Evolutionary conservation across 2,113 vertebrate species (phyloP).

Genomic region (Albula goreensis): DNA sequence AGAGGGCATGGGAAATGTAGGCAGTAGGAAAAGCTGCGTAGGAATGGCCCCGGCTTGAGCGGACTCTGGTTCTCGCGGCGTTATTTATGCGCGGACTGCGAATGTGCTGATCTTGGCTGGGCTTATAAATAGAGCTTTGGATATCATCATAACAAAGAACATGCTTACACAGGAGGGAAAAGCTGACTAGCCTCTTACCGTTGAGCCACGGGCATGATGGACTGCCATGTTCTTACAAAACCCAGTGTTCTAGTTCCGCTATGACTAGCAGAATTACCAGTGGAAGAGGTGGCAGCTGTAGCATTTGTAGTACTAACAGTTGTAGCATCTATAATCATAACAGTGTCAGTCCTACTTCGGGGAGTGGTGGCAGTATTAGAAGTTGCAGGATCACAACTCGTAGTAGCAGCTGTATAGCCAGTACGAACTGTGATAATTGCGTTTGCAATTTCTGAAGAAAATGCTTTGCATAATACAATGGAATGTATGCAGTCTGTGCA

Average conservation of each 20-base stretch:
- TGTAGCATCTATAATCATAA: too few relatives aligned
- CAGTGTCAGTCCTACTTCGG: too few relatives aligned
- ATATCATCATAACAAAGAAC: constrained; percentile 52
- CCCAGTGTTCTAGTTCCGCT: not conserved
- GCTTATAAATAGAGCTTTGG: constrained; percentile 62
- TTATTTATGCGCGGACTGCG: constrained; percentile 57
- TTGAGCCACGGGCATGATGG: constrained; percentile 46
- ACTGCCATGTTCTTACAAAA: constrained; percentile 44
- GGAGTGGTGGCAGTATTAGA: too few relatives aligned
- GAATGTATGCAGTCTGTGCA: too few relatives aligned
- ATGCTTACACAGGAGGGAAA: constrained; percentile 26
- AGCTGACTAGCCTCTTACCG: constrained; percentile 36
- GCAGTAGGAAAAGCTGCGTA: constrained; percentile 40
- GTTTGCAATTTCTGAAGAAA: too few relatives aligned
- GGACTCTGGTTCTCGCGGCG: constrained; percentile 48
- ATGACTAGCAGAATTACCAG: too few relatives aligned
- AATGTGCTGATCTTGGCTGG: constrained; percentile 61
- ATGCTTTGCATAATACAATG: too few relatives aligned
- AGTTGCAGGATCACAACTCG: too few relatives aligned
- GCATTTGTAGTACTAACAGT: too few relatives aligned
- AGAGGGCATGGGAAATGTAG: constrained; percentile 17
- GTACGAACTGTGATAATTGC: too few relatives aligned
- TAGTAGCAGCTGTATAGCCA: too few relatives aligned
- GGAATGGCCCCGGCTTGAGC: constrained; percentile 36
- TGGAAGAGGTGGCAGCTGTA: too few relatives aligned